Evolutionary conservation across 2,888 invertebrate genomes (phyloP).

Genomic region (Branchellion lobata): DNA sequence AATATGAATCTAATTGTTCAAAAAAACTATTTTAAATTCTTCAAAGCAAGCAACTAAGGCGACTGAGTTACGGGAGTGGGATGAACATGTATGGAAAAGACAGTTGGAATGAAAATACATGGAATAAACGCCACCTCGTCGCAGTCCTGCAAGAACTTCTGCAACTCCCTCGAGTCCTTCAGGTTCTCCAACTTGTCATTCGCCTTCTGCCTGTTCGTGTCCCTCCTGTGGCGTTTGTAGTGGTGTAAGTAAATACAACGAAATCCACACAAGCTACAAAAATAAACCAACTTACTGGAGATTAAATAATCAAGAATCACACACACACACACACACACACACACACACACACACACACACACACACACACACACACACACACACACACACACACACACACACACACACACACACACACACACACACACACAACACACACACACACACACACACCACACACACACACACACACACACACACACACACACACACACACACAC

Average conservation of each 20-base stretch:
- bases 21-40: not conserved
- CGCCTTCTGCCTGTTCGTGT: slow-evolving; percentile 86
- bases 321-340: not conserved
- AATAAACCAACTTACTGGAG: not conserved
- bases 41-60: not conserved
- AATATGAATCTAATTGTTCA: too few relatives aligned
- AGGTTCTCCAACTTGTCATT: slow-evolving; percentile 86
- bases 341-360: not conserved
- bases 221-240: slow-evolving; percentile 65
- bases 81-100: too few relatives aligned
- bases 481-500: too few relatives aligned
- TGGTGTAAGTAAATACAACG: too few relatives aligned
- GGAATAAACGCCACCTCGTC: slow-evolving; percentile 59
- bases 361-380: not conserved
- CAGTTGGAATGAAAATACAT: too few relatives aligned
- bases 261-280: too few relatives aligned
- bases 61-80: too few relatives aligned
- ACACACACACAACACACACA: too few relatives aligned
- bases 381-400: too few relatives aligned
- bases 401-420: too few relatives aligned
- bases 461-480: too few relatives aligned
- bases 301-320: not conserved
- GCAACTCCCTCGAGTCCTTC: slow-evolving; percentile 88
- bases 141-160: slow-evolving; percentile 78
- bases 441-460: too few relatives aligned